These are phyloP conservation scores for Pelochelys cantorii DNA, from an alignment of 2,797 vertebrate genomes.

Conservation along the genomic window DNA sequence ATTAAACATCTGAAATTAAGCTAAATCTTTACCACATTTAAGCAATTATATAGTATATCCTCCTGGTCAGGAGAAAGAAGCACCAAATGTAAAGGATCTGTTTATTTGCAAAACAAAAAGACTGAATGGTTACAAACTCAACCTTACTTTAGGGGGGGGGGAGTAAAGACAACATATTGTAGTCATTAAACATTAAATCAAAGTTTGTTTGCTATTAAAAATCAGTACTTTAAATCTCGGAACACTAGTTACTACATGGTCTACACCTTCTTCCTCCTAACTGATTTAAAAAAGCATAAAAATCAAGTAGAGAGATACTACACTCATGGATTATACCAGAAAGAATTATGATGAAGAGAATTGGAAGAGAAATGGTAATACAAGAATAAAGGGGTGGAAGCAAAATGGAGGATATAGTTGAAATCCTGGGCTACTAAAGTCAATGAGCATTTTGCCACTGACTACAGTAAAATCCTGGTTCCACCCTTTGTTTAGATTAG, in stretches of 20 bases:
- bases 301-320: not conserved
- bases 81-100: not conserved
- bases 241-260: not conserved
- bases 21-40: not conserved
- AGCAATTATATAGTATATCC: not conserved
- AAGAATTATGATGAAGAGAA: not conserved
- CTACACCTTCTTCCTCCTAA: not conserved
- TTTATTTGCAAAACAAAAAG: not conserved
- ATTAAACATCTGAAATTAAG: not conserved
- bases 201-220: not conserved
- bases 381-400: fast-evolving
- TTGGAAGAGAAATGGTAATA: not conserved
- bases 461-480: not conserved
- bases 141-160: not conserved
- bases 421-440: not conserved
- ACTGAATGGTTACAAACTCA: not conserved
- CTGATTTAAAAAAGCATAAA: not conserved
- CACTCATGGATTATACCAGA: not conserved
- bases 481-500: not conserved
- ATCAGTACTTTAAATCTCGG: not conserved
- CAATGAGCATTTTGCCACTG: not conserved
- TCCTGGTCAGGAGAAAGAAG: not conserved
- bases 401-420: not conserved
- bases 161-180: not conserved
- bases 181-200: not conserved